Base-by-base conservation (phyloP, 2,113 vertebrate species). In the Lampris megalopsis region DNA sequence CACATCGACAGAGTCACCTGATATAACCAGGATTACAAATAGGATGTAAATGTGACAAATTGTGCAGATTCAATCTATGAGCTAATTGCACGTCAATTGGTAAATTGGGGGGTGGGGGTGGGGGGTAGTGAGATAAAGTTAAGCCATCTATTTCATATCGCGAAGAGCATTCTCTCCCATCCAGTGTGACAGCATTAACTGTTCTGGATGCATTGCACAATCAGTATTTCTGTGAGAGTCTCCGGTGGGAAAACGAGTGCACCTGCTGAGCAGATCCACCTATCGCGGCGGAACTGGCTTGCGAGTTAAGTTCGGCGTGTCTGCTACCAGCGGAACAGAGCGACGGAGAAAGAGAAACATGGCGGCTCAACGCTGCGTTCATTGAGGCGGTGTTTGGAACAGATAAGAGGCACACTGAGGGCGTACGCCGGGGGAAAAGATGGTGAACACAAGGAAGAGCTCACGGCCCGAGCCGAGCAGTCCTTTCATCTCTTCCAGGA, bases 381-480 rank as follows among this genome's bases (percentile, higher is more conserved):
- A 84, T 70, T 94, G 92, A 94, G 89, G 71, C 92, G 88, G 89
- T 92, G 90, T 88, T 88, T 84, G 84, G 84, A 92, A 87, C 92
- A 88, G 88, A 71, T 53, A 82, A 89, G 76, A 90, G 84, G 91
- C 75, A 72, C 71, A 67, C 73, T 72, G 65, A 88, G 81, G 83
- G 77, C 42, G 71, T 68, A 84, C 61, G 71, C 77, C 76, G 71
- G 73, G 62, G 65, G 48, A 81, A 86, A 91, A 73, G 94, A 98
- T 98, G 97, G 96, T 97, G 95, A 97, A 97, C 91, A 97, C 96
- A 66, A 94, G 96, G 89, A 96, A 96, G 89, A 96, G 95, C 94
- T 92, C 95, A 6, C 93, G 93, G 90, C 85, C 79, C 5, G 77
- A 80, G 53, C 3, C 86, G 47, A 83, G 52, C 77, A 90, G 93